Base-by-base conservation (phyloP, 2,797 vertebrate genomes). In the Tachyglossus aculeatus region DNA sequence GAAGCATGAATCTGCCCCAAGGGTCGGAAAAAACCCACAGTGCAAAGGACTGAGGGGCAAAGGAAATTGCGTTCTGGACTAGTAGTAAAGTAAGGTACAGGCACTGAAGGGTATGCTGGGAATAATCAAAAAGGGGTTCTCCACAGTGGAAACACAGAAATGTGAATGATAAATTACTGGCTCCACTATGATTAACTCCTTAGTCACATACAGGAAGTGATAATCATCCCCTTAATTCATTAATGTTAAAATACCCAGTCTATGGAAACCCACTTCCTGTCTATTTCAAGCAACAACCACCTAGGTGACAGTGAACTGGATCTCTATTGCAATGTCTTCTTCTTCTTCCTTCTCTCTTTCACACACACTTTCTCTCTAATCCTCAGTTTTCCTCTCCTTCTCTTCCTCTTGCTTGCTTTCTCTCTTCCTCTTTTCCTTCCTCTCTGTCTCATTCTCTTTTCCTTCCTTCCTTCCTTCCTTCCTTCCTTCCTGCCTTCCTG, bases 231-330 rank as follows among this genome's bases (percentile, higher is more conserved):
- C 59, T 77, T 86, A 81, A 78, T 67, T 74, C 73, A 59, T 52
- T 33, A 40, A 39, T 27, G 27, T 66, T 64, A 58, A 32, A 52
- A 75, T 59, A 38, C 52, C 65, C 55, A 33, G 52, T 69, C 43
- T 39, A 77, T 67, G 76, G 57, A 82, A 77, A 85, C 57, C 59
- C 73, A 85, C 44, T 92, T 92, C 91, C 89, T 89, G 82, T 88
- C 91, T 87, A 86, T n/a, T 67, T 81, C 54, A 39, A 19, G 18
- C 33, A 66, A 44, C 7, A 75, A 45, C 19, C 77, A 34, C n/a
- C n/a, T n/a, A n/a, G 11, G 16, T 39, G 39, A 44, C 40, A 45
- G 44, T 31, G 64, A 63, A 66, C 13, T 57, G 41, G 33, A 44
- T 25, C 22, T 54, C 62, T 73, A 21, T 43, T 77, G 48, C 52